These are phyloP conservation scores for Pseudopipra pipra DNA, from an alignment of 2,113 vertebrate species.

Conservation along the genomic window DNA sequence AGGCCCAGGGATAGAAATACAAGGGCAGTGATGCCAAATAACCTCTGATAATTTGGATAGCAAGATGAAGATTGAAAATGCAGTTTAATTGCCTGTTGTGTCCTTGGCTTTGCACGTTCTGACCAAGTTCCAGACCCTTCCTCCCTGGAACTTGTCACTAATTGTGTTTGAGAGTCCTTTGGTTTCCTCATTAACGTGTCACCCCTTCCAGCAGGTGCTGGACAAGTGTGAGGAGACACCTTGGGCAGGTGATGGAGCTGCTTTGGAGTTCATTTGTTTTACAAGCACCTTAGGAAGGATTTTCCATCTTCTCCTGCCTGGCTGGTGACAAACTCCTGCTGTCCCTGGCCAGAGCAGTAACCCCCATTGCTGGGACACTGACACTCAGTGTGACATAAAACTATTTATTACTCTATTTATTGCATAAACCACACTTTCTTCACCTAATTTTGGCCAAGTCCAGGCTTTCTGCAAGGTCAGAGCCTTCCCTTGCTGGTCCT, in stretches of 20 bases:
- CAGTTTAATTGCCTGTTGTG: not conserved
- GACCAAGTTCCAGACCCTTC: not conserved
- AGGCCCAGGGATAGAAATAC: not conserved
- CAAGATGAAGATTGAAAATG: not conserved
- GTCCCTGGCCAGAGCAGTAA: accelerated
- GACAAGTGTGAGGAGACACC: not conserved
- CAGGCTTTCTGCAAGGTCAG: not conserved
- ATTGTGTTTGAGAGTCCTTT: not conserved
- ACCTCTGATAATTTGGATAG: not conserved
- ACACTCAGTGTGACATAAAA: not conserved
- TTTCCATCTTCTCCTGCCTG: not conserved
- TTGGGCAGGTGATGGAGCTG: not conserved
- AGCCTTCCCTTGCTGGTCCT: not conserved
- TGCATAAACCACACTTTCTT: not conserved
- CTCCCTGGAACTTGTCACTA: not conserved
- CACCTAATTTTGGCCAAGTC: not conserved
- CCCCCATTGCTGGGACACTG: not conserved
- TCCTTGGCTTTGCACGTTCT: not conserved
- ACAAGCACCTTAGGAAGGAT: not conserved
- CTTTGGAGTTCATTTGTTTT: not conserved
- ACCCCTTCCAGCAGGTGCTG: not conserved
- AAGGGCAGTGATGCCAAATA: not conserved
- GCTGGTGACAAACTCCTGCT: not conserved
- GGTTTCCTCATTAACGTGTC: not conserved
- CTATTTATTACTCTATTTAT: too few relatives aligned